A percentile compares a stretch with the other conserved stretches of the same genome.
phyloP scores from a whole-genome alignment of 2,113 vertebrate species.

The Pedetes capensis region DNA sequence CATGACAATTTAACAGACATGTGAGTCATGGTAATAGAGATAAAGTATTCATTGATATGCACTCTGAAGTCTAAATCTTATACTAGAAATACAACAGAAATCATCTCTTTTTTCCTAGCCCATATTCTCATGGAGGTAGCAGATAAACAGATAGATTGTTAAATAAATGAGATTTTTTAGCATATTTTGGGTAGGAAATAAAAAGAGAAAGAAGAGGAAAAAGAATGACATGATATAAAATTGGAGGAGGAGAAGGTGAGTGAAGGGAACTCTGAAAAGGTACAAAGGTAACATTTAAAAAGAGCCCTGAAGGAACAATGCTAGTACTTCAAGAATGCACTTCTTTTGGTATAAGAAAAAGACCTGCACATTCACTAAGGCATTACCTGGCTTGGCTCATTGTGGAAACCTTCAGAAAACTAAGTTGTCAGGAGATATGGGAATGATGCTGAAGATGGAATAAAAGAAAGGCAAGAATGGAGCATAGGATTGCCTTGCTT shows the following conservation, averaged over 20 bases:
- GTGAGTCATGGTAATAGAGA: neutral
- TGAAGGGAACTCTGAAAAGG: neutral
- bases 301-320: neutral
- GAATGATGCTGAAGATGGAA: neutral
- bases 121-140: neutral
- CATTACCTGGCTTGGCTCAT: neutral
- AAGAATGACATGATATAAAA: neutral
- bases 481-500: accelerated
- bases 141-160: neutral
- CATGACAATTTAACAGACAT: no score
- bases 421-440: accelerated
- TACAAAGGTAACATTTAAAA: neutral
- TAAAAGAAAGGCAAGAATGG: no score
- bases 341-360: neutral
- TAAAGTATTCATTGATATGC: neutral
- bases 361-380: accelerated
- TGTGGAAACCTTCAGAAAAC: neutral
- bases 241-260: accelerated
- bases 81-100: neutral
- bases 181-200: neutral
- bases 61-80: neutral
- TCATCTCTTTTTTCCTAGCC: neutral
- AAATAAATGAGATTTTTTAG: neutral
- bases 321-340: neutral
- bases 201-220: neutral